Conservation (phyloP, 2,797 vertebrate species). For the Clamator glandarius region DNA sequence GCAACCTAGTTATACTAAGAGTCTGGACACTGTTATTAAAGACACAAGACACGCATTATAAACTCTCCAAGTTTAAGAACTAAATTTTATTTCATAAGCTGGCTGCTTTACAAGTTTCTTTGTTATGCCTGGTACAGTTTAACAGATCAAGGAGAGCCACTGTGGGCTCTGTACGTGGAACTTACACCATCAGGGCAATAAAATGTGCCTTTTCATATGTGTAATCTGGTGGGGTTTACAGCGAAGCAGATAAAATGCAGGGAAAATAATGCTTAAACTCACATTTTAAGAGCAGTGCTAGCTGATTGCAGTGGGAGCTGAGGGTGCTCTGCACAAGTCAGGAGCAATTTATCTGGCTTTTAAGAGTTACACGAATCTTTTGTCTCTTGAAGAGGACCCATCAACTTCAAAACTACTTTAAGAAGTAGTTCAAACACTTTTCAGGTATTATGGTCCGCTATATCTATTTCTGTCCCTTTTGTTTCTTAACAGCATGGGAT, state of each 20-base stretch:
- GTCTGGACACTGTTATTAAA: not conserved
- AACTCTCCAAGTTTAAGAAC: not conserved
- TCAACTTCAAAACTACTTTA: slow-evolving; percentile 48
- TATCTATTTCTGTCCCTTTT: slow-evolving; percentile 67
- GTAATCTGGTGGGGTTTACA: not conserved
- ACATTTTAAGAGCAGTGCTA: not conserved
- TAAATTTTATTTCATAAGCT: not conserved
- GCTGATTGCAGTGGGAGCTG: not conserved
- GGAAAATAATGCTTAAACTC: not conserved
- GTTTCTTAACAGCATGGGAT: slow-evolving; percentile 54
- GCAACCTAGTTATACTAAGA: fast-evolving
- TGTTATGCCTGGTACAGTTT: not conserved
- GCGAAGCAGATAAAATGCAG: not conserved
- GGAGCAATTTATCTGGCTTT: slow-evolving; percentile 18
- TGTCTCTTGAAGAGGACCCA: slow-evolving; percentile 29
- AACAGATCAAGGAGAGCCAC: not conserved
- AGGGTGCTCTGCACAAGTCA: not conserved
- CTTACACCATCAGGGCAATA: not conserved
- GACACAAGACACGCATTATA: not conserved
- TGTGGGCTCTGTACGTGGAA: not conserved
- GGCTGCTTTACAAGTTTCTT: not conserved
- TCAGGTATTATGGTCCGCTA: slow-evolving; percentile 34
- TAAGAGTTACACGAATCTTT: slow-evolving; percentile 23
- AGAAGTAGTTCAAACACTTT: slow-evolving; percentile 48
- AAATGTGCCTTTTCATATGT: not conserved